Evolutionary conservation across 2,888 invertebrate genomes (phyloP), one percentile per base, ranked within the genome.

Genomic region (Oscheius myriophilus): DNA sequence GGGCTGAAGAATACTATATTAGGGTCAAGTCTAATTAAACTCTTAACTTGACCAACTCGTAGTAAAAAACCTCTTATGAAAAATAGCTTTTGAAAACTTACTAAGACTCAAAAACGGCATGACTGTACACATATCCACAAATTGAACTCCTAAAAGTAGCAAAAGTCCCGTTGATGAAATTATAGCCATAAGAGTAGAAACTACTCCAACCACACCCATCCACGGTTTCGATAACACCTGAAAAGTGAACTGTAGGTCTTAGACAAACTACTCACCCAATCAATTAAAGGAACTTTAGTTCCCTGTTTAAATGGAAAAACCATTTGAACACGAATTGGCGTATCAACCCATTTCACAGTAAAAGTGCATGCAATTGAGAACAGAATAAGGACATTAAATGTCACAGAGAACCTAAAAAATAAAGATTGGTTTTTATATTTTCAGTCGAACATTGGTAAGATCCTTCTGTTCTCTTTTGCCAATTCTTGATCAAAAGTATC

Each of bases 41-140:
- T n/a, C n/a, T n/a, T n/a, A n/a, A n/a, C n/a, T n/a, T n/a, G n/a
- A n/a, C n/a, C n/a, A n/a, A n/a, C n/a, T n/a, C n/a, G n/a, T n/a
- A n/a, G n/a, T n/a, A n/a, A n/a, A n/a, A n/a, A n/a, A n/a, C n/a
- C n/a, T n/a, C n/a, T n/a, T n/a, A n/a, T n/a, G n/a, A n/a, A n/a
- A n/a, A n/a, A n/a, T n/a, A n/a, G 23, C 42, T 26, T 1, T 33
- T 23, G 4, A 33, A 39, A 51, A 89, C 91, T 91, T 89, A 95
- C 95, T 94, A 83, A 95, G 92, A 93, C 95, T 95, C 70, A 95
- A 90, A 87, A 95, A 95, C 7, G 95, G 95, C 18, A 95, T 94
- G 0, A 95, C 95, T 83, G 94, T 90, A 88, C 95, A 95, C 81
- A 95, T 93, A 68, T 95, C 95, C 85, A 95, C 95, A 87, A 95